Percentiles rank a stretch among this genome's conserved stretches.
Conservation (phyloP, 2,888 invertebrate species). For the Diaperis boleti region DNA sequence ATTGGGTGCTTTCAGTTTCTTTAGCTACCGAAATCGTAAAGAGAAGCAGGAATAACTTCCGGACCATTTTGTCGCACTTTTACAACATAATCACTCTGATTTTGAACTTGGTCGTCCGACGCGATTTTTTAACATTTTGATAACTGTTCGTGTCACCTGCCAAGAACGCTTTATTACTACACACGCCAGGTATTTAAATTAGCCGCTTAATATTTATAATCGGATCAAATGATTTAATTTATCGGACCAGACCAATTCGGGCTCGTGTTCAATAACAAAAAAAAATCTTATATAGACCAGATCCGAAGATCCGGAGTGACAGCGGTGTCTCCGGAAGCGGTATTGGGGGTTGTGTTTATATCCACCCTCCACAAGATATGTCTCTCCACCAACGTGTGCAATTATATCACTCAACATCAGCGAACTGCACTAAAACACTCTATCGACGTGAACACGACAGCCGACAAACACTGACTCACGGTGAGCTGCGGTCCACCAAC, state of each 20-base stretch:
- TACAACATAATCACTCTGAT: conserved; percentile 15
- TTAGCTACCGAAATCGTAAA: conserved; percentile 36
- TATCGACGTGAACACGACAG: conserved; percentile 55
- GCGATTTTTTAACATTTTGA: conserved; percentile 25
- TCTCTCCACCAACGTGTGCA: not conserved
- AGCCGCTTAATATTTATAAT: conserved; percentile 23
- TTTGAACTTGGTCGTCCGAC: conserved; percentile 14
- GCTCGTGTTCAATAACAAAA: not conserved
- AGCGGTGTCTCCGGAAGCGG: not conserved
- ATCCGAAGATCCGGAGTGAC: no score
- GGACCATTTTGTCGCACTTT: conserved; percentile 24
- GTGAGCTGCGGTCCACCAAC: conserved; percentile 38
- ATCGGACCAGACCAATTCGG: conserved; percentile 1
- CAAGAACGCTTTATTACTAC: conserved; percentile 14
- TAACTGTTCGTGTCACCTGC: conserved; percentile 37
- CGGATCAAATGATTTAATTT: conserved; percentile 17
- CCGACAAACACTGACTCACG: conserved; percentile 60
- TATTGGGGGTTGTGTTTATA: no score
- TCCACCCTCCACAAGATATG: not conserved
- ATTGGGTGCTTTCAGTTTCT: conserved; percentile 50
- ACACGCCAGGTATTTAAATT: conserved; percentile 23
- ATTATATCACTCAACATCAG: conserved; percentile 22
- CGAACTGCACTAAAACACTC: conserved; percentile 30
- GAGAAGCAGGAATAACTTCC: conserved; percentile 36
- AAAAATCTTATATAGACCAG: no score